These are phyloP conservation scores for Lingula anatina DNA, from an alignment of 2,888 invertebrate species.

Conservation along the genomic window DNA sequence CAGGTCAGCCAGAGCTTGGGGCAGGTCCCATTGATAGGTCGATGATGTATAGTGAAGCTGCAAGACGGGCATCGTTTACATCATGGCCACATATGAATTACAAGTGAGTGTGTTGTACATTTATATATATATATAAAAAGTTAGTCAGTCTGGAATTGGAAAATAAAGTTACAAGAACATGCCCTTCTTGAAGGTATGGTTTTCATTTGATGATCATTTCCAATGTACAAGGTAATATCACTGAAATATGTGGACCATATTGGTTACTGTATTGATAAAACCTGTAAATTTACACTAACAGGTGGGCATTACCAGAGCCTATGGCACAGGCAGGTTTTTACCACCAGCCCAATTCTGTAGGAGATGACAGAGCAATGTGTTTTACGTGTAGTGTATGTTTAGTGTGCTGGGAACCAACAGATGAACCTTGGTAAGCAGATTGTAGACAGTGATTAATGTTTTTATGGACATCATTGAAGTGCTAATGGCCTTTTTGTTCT, in stretches of 20 bases:
- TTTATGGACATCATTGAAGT: neutral
- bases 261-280: too few species aligned
- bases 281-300: too few species aligned
- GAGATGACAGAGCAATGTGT: slow-evolving; percentile 93
- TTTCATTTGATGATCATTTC: too few species aligned
- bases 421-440: slow-evolving; percentile 80
- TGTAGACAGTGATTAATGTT: too few species aligned
- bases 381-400: slow-evolving; percentile 92
- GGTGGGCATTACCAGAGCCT: slow-evolving; percentile 91
- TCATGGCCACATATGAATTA: slow-evolving; percentile 97
- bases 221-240: too few species aligned
- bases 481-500: too few species aligned
- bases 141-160: too few species aligned
- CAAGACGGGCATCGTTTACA: slow-evolving; percentile 82
- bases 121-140: too few species aligned
- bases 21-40: slow-evolving; percentile 47
- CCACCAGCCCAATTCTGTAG: slow-evolving; percentile 79
- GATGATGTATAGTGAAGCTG: slow-evolving; percentile 86
- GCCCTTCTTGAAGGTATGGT: too few species aligned
- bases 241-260: too few species aligned
- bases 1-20: slow-evolving; percentile 18
- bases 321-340: slow-evolving; percentile 98
- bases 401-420: slow-evolving; percentile 94
- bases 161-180: too few species aligned
- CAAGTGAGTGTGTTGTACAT: slow-evolving; percentile 60